Evolutionary conservation across 2,888 invertebrate genomes (phyloP).

Genomic region (Nebria brevicollis): DNA sequence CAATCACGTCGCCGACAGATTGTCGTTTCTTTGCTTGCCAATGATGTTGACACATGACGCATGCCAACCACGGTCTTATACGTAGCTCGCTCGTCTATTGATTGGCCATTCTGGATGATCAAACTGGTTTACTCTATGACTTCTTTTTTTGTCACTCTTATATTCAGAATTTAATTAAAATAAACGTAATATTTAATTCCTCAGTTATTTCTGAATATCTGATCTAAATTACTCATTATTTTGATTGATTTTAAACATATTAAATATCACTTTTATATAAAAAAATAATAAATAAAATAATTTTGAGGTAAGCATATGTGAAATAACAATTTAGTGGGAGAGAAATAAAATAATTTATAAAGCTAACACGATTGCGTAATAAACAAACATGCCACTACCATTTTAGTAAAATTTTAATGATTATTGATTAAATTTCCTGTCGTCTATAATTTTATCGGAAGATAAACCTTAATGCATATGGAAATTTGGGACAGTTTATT

Average conservation of each 20-base stretch:
- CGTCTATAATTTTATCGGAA: slow-evolving; percentile 41
- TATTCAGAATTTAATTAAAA: too few relatives aligned
- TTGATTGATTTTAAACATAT: too few relatives aligned
- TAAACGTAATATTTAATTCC: too few relatives aligned
- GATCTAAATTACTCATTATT: too few relatives aligned
- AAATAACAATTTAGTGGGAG: background rate
- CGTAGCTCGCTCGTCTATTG: too few relatives aligned
- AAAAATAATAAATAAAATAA: too few relatives aligned
- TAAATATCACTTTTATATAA: too few relatives aligned
- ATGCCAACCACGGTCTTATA: background rate
- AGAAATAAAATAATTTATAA: background rate
- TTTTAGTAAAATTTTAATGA: slow-evolving; percentile 42
- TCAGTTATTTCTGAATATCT: too few relatives aligned
- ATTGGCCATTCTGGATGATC: too few relatives aligned
- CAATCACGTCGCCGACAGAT: slow-evolving; percentile 19
- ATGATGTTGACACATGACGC: slow-evolving; percentile 2
- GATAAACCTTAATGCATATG: slow-evolving; percentile 35
- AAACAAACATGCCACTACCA: slow-evolving; percentile 30
- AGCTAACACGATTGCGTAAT: slow-evolving; percentile 5
- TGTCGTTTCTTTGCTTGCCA: slow-evolving; percentile 8
- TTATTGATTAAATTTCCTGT: slow-evolving; percentile 46
- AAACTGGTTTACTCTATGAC: too few relatives aligned
- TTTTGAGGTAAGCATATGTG: too few relatives aligned
- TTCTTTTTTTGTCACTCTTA: too few relatives aligned
- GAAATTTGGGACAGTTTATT: slow-evolving; percentile 29